Base-by-base conservation (phyloP, 2,797 vertebrate genomes). In the Rhodeus uyekii region DNA sequence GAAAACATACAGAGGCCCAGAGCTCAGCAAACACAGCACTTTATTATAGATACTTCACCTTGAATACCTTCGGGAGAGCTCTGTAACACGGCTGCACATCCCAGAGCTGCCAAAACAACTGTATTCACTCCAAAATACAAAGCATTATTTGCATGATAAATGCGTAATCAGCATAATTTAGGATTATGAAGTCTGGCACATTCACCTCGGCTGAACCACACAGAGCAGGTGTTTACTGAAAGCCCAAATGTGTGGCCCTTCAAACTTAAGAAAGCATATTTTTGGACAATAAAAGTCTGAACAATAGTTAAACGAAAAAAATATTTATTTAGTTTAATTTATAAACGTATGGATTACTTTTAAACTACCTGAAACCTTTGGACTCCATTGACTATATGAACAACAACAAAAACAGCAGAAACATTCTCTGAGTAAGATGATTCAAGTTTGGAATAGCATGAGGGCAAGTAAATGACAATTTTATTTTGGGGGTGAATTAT, bases 11-110 rank as follows among this genome's bases (percentile, higher is more conserved):
- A n/a, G 61, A 76, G 64, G 61, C 39, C 69, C 77, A 65, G 69
- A 74, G 71, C 63, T 80, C 76, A 83, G 77, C 38, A 69, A 78
- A 65, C 53, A 74, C 77, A 32, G 42, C 64, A 86, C 55, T 83
- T 77, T 78, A 85, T 82, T 78, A 74, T 44, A 68, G 50, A 85
- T 5, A n/a, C 53, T 77, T 82, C 84, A 83, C 80, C 76, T 83
- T 85, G 69, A 79, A 78, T 68, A 60, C 63, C 50, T 84, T 81
- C 64, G 22, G 65, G 64, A 79, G 53, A 60, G 42, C 39, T 76
- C 69, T 68, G 39, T 50, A 38, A 50, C 55, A 71, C 48, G 50
- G 34, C 24, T 32, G 55, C 69, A 53, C 61, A 8, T 5, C 78
- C 36, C 39, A 50, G 50, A 32, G 74, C 76, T 78, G 84, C 74